phyloP scores from a whole-genome alignment of 2,888 invertebrate species.

The Baccha elongata region DNA sequence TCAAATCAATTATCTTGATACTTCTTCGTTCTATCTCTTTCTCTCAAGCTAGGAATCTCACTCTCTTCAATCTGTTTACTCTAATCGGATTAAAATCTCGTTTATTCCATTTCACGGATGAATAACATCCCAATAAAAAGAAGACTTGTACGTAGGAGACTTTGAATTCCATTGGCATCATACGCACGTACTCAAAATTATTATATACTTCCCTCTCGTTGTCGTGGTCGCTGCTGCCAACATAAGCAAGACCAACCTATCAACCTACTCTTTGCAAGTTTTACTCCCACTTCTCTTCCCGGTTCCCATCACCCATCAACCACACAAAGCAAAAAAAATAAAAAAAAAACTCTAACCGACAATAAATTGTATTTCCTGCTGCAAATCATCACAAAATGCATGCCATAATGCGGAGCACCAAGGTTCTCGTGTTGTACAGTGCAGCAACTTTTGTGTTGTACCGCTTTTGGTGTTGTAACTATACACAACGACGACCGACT shows the following conservation, averaged over 20 bases:
- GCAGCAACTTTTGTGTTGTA: slow-evolving; percentile 52
- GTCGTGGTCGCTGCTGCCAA: background rate
- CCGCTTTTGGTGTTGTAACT: slow-evolving; percentile 49
- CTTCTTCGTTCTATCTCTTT: slow-evolving; percentile 6
- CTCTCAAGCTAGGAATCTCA: background rate
- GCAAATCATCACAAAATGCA: slow-evolving; percentile 68
- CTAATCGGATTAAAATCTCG: slow-evolving; percentile 69
- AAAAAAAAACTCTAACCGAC: slow-evolving; percentile 46
- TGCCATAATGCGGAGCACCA: slow-evolving; percentile 50
- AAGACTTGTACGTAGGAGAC: slow-evolving; percentile 21
- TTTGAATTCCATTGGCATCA: slow-evolving; percentile 27
- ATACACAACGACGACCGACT: slow-evolving; percentile 35
- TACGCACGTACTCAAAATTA: slow-evolving; percentile 50
- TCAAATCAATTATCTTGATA: slow-evolving; percentile 56
- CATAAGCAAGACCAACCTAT: slow-evolving; percentile 43
- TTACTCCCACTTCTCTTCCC: background rate
- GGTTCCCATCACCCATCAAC: slow-evolving; percentile 20
- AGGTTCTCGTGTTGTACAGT: slow-evolving; percentile 31
- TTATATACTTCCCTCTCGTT: background rate
- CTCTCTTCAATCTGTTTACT: slow-evolving; percentile 21
- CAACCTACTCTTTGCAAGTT: slow-evolving; percentile 45
- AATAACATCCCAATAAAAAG: slow-evolving; percentile 45
- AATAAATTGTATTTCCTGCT: slow-evolving; percentile 70
- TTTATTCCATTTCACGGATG: slow-evolving; percentile 68
- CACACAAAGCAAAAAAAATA: background rate